Evolutionary conservation across 2,888 invertebrate genomes (phyloP), one percentile per base, ranked within the genome.

Genomic region (Parnassius smintheus): DNA sequence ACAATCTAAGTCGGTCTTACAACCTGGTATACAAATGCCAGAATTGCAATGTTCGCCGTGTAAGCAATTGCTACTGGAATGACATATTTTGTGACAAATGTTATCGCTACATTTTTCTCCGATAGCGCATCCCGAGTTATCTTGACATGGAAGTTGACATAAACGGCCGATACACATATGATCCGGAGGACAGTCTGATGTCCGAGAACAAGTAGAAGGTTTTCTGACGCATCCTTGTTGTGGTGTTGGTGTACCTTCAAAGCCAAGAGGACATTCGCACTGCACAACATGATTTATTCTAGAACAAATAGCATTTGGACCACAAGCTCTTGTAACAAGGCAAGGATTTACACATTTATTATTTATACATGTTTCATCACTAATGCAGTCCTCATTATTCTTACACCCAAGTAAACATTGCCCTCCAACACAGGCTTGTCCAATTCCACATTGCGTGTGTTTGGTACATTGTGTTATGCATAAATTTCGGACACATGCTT

Each of bases 161-260:
- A 95, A 93, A 58, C 95, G 94, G 18, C 93, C 95, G 51, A 96
- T 94, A 78, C 98, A 98, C 88, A 94, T 93, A 72, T 96, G 95
- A 57, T 95, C 94, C 53, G 91, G 89, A 4, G 96, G 95, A 76
- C 98, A 98, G 71, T 96, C 94, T 56, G 93, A 92, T 48, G 94
- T 93, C 65, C 93, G 92, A 48, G 89, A 86, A 73, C 98, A 98
- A 18, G 92, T 79, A 50, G 93, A 92, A n/a, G 97, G 95, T 61
- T 96, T 94, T 70, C 98, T 92, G 8, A 97, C 95, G 78, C 98
- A 98, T 7, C 97, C 97, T 85, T 97, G 96, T 79, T 97, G 95
- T 0, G 98, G 95, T 13, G 95, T 95, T 13, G 97, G 97, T 76
- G 96, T 96, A 1, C 96, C 97, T 82, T 96, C 95, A 78, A 98